Evolutionary conservation across 2,113 vertebrate genomes (phyloP).

Genomic region (Nyctibius bracteatus): DNA sequence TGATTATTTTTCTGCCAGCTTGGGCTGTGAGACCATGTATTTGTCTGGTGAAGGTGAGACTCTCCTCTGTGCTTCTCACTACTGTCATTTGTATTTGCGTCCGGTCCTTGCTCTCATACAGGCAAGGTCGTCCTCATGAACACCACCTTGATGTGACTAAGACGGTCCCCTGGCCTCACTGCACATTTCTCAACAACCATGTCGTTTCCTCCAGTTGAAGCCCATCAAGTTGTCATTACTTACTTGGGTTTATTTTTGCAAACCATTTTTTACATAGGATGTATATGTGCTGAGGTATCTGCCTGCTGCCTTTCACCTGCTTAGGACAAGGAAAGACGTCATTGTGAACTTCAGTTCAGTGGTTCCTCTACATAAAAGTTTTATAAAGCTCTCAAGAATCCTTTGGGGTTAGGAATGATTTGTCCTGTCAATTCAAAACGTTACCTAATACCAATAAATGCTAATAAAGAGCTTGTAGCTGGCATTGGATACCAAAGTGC

Average conservation of each 20-base stretch:
- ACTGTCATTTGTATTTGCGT: not conserved
- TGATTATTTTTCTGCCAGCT: not conserved
- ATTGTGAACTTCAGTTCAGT: not conserved
- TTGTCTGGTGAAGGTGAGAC: not conserved
- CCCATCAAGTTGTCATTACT: conserved; percentile 40
- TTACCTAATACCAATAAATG: conserved; percentile 57
- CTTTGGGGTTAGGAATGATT: conserved; percentile 21
- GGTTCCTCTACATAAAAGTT: conserved; percentile 7
- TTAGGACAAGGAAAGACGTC: not conserved
- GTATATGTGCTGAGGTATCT: not conserved
- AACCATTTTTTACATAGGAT: not conserved
- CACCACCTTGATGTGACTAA: not conserved
- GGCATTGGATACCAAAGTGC: conserved; percentile 1
- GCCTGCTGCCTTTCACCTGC: conserved; percentile 25
- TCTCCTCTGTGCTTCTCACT: not conserved
- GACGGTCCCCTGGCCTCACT: not conserved
- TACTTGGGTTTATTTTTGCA: conserved; percentile 16
- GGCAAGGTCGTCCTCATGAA: not conserved
- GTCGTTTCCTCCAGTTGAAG: not conserved
- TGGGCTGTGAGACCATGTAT: not conserved
- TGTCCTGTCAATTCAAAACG: not conserved
- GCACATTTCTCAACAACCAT: not conserved
- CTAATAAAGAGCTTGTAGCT: conserved; percentile 58
- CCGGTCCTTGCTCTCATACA: not conserved
- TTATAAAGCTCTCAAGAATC: not conserved